These are phyloP conservation scores for Gymnoscelis rufifasciata DNA, from an alignment of 2,888 invertebrate genomes.

Conservation along the genomic window DNA sequence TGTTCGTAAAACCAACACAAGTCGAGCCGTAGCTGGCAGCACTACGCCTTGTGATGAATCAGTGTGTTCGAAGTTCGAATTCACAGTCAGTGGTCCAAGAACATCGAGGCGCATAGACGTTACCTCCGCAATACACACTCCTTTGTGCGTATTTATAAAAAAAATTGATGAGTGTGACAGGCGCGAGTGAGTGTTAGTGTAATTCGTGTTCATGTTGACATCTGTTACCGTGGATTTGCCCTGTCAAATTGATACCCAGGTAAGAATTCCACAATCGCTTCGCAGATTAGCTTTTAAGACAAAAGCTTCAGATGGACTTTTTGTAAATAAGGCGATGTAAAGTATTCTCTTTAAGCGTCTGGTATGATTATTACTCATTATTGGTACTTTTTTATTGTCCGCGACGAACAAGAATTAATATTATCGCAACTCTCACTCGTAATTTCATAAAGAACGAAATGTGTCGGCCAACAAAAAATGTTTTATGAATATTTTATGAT, in stretches of 20 bases:
- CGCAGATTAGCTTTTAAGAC: neutral
- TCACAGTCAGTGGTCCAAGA: conserved; percentile 22
- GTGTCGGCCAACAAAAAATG: too few relatives aligned
- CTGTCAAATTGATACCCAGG: conserved; percentile 35
- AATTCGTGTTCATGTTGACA: conserved; percentile 28
- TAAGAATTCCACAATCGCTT: conserved; percentile 18
- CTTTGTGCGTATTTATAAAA: conserved; percentile 41
- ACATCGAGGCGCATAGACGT: conserved; percentile 28
- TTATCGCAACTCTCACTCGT: too few relatives aligned
- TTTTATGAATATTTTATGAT: too few relatives aligned
- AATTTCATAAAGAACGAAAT: too few relatives aligned
- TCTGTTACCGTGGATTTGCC: conserved; percentile 39
- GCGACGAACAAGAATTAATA: too few relatives aligned
- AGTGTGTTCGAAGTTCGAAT: conserved; percentile 21
- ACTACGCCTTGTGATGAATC: conserved; percentile 42
- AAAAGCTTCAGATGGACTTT: neutral
- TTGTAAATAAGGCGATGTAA: too few relatives aligned
- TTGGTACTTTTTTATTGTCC: too few relatives aligned
- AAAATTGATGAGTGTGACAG: conserved; percentile 39
- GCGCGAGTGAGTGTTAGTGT: conserved; percentile 38
- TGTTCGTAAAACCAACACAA: conserved; percentile 48
- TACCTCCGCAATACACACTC: conserved; percentile 36
- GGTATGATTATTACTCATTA: too few relatives aligned
- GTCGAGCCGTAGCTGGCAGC: conserved; percentile 27
- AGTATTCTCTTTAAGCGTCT: too few relatives aligned